Evolutionary conservation across 2,113 vertebrate species (phyloP).

Genomic region (Varanus salvator): DNA sequence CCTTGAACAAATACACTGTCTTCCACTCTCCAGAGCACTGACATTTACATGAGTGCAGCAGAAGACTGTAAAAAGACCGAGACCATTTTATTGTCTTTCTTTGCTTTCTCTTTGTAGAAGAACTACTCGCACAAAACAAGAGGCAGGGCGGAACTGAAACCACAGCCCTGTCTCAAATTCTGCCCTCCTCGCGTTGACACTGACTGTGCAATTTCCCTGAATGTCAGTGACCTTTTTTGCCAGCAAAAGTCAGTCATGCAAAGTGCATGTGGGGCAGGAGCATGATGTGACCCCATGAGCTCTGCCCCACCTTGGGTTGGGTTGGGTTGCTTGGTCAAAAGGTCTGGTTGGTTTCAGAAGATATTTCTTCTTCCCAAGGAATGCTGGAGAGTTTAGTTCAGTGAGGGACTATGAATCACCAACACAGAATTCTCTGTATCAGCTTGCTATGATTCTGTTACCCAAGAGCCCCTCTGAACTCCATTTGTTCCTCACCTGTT

Average conservation of each 20-base stretch:
- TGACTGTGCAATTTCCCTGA: not conserved
- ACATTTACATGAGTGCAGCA: not conserved
- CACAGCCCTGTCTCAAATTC: not conserved
- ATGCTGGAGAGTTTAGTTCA: not conserved
- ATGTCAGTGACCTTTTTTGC: not conserved
- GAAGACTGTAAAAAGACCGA: not conserved
- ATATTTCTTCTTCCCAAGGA: not conserved
- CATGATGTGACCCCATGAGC: too few relatives aligned
- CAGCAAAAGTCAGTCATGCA: not conserved
- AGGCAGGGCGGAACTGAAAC: not conserved
- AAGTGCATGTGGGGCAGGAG: not conserved
- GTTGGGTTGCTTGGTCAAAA: not conserved
- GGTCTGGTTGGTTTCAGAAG: not conserved
- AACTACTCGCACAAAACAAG: not conserved
- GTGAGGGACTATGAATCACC: not conserved
- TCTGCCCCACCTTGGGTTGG: not conserved
- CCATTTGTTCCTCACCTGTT: not conserved
- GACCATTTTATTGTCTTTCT: too few relatives aligned
- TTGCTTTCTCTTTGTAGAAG: not conserved
- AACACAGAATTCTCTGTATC: not conserved
- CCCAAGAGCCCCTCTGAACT: not conserved
- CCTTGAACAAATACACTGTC: constrained; percentile 1
- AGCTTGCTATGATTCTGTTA: not conserved
- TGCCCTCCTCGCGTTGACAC: not conserved
- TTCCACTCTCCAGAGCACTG: constrained; percentile 3